Conservation (phyloP, 2,113 vertebrate species). For the Pomatostomus ruficeps region DNA sequence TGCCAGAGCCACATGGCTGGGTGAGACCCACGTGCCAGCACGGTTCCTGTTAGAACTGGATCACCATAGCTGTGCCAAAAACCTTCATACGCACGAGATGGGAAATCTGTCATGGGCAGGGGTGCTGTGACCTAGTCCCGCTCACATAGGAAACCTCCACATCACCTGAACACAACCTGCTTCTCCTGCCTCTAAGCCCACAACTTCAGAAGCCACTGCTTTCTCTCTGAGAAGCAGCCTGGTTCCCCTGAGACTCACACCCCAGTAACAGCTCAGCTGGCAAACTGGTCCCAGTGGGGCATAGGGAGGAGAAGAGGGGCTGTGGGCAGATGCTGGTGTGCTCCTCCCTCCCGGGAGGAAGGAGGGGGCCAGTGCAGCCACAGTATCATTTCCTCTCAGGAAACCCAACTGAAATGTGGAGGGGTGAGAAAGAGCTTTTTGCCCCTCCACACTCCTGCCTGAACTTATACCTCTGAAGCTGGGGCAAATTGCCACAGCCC, state of each 20-base stretch:
- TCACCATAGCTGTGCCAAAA: not conserved
- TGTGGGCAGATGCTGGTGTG: not conserved
- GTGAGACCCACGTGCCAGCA: accelerated
- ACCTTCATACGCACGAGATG: not conserved
- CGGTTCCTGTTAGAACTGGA: accelerated
- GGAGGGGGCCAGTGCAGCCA: not conserved
- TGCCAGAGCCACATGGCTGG: accelerated
- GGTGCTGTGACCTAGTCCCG: accelerated
- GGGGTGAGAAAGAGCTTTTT: not conserved
- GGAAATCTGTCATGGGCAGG: not conserved
- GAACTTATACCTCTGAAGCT: not conserved
- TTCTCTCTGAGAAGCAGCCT: not conserved
- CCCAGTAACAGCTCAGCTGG: not conserved
- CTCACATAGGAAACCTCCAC: not conserved
- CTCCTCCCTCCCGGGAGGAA: not conserved
- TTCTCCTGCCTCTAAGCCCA: not conserved
- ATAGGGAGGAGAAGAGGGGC: not conserved
- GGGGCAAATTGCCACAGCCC: not conserved
- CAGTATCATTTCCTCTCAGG: slow-evolving; percentile 43
- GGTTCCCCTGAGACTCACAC: not conserved
- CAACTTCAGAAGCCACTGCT: not conserved
- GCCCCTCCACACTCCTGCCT: not conserved
- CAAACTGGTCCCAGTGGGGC: not conserved
- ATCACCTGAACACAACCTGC: not conserved
- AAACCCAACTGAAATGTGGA: not conserved